Evolutionary conservation across 2,113 vertebrate species (phyloP), one percentile per base, ranked within the genome.

Genomic region (Aleadryas rufinucha): DNA sequence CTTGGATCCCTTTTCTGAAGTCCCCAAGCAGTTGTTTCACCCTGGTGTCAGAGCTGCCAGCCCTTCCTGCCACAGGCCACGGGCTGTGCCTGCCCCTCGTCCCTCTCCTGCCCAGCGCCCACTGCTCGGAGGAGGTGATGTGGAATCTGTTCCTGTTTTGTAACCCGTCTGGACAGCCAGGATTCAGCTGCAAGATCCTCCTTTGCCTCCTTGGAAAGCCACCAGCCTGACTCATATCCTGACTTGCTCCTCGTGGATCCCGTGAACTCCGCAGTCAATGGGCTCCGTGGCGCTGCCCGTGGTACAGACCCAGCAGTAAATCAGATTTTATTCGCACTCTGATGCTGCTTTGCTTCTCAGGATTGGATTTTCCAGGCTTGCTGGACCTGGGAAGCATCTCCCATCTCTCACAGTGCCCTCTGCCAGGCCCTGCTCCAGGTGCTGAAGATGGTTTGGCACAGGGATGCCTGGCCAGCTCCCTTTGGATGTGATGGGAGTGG

Each of bases 201-300:
- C 89, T 86, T 33, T 7, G 23, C 85, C 91, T 93, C 72, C 92
- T 88, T 95, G 96, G 90, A 94, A 56, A 52, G 82, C 22, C 95
- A 83, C 75, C 71, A 93, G 64, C 93, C 80, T 95, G 95, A 95
- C 39, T 94, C 95, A 90, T 5, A 91, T 94, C 95, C 95, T 95
- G 93, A 59, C 47, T 72, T 0, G 8, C 69, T 92, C 66, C 75
- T 86, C 1, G 2, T 12, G 24, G 53, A 26, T 68, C 24, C 31
- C 4, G 16, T 4, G 1, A 52, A 3, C 70, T 33, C 54, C 8
- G 27, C 56, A 2, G 0, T 23, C n/a, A 0, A 0, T 3, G 16
- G 16, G 7, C 57, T 52, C 65, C 0, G 12, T 10, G 20, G 27
- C 2, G 0, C 23, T 53, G 60, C 61, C 23, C 0, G 12, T 9